A percentile compares a stretch with the other conserved stretches of the same genome.
Conservation (phyloP, 2,797 vertebrate species). For the Gobio occitaniae region DNA sequence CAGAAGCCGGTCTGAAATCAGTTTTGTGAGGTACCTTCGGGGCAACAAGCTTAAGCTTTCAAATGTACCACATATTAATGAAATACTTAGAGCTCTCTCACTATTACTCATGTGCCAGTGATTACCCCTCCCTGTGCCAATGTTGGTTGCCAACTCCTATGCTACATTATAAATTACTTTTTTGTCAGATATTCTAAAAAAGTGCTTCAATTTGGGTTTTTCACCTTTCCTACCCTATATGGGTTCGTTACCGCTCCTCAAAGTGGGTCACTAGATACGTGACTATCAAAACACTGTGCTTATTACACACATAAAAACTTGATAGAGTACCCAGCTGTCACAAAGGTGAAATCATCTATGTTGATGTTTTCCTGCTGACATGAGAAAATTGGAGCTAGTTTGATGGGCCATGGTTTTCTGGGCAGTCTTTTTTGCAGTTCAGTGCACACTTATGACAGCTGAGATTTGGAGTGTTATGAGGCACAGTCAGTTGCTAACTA, state of each 20-base stretch:
- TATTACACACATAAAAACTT: slow-evolving; percentile 68
- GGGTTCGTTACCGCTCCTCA: slow-evolving; percentile 54
- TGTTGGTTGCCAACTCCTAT: background rate
- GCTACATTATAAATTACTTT: background rate
- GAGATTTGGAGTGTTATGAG: slow-evolving; percentile 12
- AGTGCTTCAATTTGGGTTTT: background rate
- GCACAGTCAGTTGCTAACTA: slow-evolving; percentile 29
- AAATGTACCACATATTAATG: background rate
- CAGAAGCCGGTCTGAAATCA: background rate
- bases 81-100: background rate
- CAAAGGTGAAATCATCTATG: slow-evolving; percentile 10
- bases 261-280: slow-evolving; percentile 68
- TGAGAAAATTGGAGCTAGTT: slow-evolving; percentile 33
- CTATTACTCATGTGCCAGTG: background rate
- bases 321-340: slow-evolving; percentile 26
- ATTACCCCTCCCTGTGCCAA: background rate
- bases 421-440: slow-evolving; percentile 45
- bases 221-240: slow-evolving; percentile 59
- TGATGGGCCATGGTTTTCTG: slow-evolving; percentile 28
- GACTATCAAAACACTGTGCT: slow-evolving; percentile 64
- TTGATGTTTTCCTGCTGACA: slow-evolving; percentile 36
- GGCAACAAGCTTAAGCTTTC: background rate
- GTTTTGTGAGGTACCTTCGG: background rate
- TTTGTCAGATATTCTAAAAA: background rate
- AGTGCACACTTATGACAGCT: slow-evolving; percentile 4